Evolutionary conservation across 2,888 invertebrate species (phyloP), one percentile per base, ranked within the genome.

Genomic region (Hololepta plana): DNA sequence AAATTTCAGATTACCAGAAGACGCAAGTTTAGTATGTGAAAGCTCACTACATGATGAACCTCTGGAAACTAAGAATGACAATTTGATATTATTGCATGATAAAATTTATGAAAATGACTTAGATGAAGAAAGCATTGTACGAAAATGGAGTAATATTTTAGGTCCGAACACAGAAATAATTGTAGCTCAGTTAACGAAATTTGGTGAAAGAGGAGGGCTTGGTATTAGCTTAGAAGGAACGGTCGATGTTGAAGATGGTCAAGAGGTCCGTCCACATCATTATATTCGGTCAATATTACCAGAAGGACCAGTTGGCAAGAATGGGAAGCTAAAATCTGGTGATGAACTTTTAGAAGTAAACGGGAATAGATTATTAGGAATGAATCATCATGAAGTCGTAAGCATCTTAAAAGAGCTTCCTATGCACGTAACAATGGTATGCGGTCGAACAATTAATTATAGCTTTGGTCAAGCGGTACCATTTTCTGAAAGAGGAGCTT

Each of bases 181-280:
- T 24, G 75, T 85, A 25, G 81, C 84, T 2, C 80, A 84, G 47
- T 55, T 85, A 35, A 72, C 72, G 38, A 87, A 87, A 56, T 81
- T 81, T 42, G 72, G 72, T 9, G 84, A 87, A 43, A 85, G 87
- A 21, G 90, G 90, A 23, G 96, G 96, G 2, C 65, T 98, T 28
- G 96, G 96, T 16, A 93, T 98, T 43, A 95, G 91, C 25, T 63
- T 96, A 34, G 95, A 96, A 54, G 96, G 98, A 26, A 98, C 98
- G 0, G 96, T 95, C 20, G 98, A 98, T 53, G 93, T 98, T 27
- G 88, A 91, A 55, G 80, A 84, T 46, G 96, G 96, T 0, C 72
- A 84, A 30, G 96, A 98, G 60, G 88, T 95, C 21, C 68, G 95
- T 31, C 96, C 98, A 2, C 98, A 98, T 58, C 98, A 96, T 61